phyloP scores from a whole-genome alignment of 2,888 invertebrate genomes.

The Tetragonisca angustula region DNA sequence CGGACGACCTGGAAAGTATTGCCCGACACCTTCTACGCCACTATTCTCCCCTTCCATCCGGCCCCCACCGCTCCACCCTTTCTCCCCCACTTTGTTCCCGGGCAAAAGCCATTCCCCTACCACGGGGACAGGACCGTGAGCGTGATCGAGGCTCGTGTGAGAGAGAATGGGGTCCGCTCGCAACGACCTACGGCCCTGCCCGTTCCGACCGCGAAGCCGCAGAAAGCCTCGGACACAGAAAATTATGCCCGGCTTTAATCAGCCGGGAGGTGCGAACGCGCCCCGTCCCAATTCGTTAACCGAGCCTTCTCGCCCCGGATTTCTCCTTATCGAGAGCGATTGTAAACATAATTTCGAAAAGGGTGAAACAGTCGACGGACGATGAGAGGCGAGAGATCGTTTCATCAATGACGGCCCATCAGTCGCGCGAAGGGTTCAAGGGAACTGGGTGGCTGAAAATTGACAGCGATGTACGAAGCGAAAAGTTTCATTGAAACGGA shows the following conservation, averaged over 20 bases:
- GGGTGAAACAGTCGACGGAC: too few relatives aligned
- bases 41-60: conserved; percentile 51
- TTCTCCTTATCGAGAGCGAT: background rate
- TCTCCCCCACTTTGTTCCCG: conserved; percentile 48
- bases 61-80: conserved; percentile 59
- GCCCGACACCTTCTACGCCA: conserved; percentile 82
- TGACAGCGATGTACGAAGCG: conserved; percentile 24
- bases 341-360: too few relatives aligned
- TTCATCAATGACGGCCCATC: background rate
- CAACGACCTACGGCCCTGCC: conserved; percentile 58
- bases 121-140: background rate
- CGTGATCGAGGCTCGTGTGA: too few relatives aligned
- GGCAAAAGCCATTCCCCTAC: conserved; percentile 18
- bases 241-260: conserved; percentile 79
- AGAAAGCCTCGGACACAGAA: conserved; percentile 55
- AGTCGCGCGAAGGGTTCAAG: background rate
- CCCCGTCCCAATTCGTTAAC: conserved; percentile 79
- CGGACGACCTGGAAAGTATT: conserved; percentile 83
- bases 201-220: conserved; percentile 24
- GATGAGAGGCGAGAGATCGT: too few relatives aligned
- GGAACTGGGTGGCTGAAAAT: background rate
- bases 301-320: conserved; percentile 32
- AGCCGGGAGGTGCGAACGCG: conserved; percentile 80
- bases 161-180: conserved; percentile 19
- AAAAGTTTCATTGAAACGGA: conserved; percentile 43